A percentile compares a stretch with the other conserved stretches of the same genome.
Conservation (phyloP, 2,888 invertebrate genomes). For the Drosophila neutralis region DNA sequence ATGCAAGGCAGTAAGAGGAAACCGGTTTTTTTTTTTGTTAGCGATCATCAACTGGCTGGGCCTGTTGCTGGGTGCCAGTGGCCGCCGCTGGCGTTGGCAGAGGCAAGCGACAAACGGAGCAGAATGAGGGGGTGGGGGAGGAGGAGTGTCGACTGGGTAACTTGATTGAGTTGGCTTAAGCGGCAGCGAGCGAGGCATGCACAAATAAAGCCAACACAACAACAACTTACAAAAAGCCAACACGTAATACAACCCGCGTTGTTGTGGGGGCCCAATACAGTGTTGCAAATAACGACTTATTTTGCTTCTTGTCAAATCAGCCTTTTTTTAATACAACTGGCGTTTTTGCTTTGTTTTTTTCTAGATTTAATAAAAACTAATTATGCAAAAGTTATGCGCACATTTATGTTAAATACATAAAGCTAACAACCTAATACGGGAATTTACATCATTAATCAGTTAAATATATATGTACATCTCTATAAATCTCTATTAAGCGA, state of each 20-base stretch:
- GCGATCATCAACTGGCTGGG: constrained; percentile 55
- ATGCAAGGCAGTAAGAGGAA: constrained; percentile 76
- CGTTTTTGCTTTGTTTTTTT: background rate
- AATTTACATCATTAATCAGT: background rate
- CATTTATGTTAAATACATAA: background rate
- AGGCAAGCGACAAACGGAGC: background rate
- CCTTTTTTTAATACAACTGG: background rate
- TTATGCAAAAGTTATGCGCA: background rate
- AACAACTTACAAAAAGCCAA: constrained; percentile 61
- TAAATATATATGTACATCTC: background rate
- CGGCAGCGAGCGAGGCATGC: constrained; percentile 52
- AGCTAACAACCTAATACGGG: background rate
- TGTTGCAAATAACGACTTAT: background rate
- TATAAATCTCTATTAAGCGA: background rate
- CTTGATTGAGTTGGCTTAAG: constrained; percentile 73
- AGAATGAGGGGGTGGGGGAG: background rate
- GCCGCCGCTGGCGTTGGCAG: constrained; percentile 39
- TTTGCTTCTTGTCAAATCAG: background rate
- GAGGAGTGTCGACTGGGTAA: constrained; percentile 45
- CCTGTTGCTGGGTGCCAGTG: constrained; percentile 74
- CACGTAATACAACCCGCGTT: constrained; percentile 69
- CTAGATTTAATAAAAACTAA: background rate
- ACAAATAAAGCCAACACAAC: constrained; percentile 69
- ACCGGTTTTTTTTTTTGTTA: constrained; percentile 62
- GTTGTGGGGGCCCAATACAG: constrained; percentile 21